Evolutionary conservation across 2,888 invertebrate genomes (phyloP).

Genomic region (Andrena hattorfiana): DNA sequence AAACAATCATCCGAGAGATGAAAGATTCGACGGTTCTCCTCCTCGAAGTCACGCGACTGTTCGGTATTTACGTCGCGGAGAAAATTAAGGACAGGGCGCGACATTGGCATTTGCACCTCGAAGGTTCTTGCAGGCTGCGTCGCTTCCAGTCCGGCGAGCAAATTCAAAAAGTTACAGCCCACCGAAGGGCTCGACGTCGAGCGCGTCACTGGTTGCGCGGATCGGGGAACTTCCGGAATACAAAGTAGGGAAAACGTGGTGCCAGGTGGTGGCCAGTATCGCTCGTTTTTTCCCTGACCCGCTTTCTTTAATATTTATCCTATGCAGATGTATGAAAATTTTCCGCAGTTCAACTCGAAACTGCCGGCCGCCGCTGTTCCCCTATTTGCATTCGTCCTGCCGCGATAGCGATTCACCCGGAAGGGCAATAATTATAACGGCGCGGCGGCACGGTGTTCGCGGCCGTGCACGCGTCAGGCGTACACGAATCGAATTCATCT

Average conservation of each 20-base stretch:
- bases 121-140: not conserved
- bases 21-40: not conserved
- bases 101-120: not conserved
- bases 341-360: constrained; percentile 36
- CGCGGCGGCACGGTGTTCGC: not conserved
- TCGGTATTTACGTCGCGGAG: no score
- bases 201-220: not conserved
- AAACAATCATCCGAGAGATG: not conserved
- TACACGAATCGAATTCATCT: constrained; percentile 40
- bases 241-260: constrained; percentile 20
- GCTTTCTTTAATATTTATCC: constrained; percentile 54
- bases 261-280: constrained; percentile 31
- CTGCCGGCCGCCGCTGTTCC: constrained; percentile 8
- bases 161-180: not conserved
- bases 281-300: not conserved
- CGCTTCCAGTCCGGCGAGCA: not conserved
- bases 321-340: constrained; percentile 62
- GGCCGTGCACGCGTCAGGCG: constrained; percentile 21
- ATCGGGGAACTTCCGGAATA: constrained; percentile 36
- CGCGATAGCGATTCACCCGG: constrained; percentile 56
- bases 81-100: not conserved
- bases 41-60: not conserved
- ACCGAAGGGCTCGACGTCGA: not conserved
- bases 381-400: constrained; percentile 61
- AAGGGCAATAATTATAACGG: constrained; percentile 56